Evolutionary conservation across 2,888 invertebrate species (phyloP).

Genomic region (Neoascia interrupta): DNA sequence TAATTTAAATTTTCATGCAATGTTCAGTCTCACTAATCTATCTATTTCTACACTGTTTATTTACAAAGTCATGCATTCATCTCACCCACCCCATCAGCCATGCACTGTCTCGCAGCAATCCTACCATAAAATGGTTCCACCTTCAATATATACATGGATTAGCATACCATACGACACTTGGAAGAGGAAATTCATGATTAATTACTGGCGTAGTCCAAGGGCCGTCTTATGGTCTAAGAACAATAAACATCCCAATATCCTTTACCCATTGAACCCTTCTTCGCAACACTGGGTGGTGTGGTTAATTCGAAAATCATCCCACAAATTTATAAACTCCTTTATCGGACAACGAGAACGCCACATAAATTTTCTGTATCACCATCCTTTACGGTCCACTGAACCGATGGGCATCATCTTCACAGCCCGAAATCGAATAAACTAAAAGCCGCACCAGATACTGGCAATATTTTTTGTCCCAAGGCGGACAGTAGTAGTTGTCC

Average conservation of each 20-base stretch:
- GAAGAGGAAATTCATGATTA: constrained; percentile 52
- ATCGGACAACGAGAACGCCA: constrained; percentile 12
- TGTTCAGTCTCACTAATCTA: constrained; percentile 18
- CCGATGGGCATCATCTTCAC: constrained; percentile 8
- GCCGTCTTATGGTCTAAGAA: constrained; percentile 30
- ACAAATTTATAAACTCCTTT: constrained; percentile 42
- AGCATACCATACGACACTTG: constrained; percentile 7
- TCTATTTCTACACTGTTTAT: constrained; percentile 9
- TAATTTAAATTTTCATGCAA: constrained; percentile 5
- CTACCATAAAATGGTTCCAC: constrained; percentile 25
- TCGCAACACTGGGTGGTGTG: background rate
- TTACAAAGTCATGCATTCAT: background rate
- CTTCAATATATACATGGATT: constrained; percentile 24
- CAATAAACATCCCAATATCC: constrained; percentile 27
- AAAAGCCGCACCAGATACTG: constrained; percentile 21
- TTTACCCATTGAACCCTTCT: background rate
- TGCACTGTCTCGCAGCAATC: constrained; percentile 21
- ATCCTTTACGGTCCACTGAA: constrained; percentile 44
- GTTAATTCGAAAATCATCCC: constrained; percentile 44
- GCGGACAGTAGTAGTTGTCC: too few relatives aligned
- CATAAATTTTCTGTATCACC: constrained; percentile 49
- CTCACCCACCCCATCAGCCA: background rate
- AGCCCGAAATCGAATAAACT: constrained; percentile 20
- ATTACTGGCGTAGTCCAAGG: constrained; percentile 48
- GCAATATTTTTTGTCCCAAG: too few relatives aligned